Base-by-base conservation (phyloP, 2,113 vertebrate species). In the Rhabdomys dilectus region DNA sequence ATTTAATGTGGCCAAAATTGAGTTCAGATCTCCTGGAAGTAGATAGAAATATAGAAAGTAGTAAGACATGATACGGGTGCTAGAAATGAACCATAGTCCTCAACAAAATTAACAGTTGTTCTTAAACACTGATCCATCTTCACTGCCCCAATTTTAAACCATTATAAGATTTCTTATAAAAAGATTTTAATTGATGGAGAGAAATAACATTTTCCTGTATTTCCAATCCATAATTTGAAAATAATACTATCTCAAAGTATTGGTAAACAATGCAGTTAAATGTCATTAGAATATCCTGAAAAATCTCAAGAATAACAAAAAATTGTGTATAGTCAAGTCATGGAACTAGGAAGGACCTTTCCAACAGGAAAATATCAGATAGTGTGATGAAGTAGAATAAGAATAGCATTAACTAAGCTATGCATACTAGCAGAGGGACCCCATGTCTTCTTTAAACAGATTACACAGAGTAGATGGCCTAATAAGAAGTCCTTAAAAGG, bases 211-310 rank as follows among this genome's bases (percentile, higher is more conserved):
- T 22, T 60, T 13, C 80, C 1, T 90, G 22, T 12, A n/a, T 68
- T 76, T 53, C 2, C 0, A 84, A n/a, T 6, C 36, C 11, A 66
- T 88, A 60, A 78, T 26, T 22, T 51, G 89, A 77, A 91, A 91
- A 9, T 0, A 0, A 7, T 60, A 1, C 4, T 81, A 3, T 70
- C 42, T 64, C 34, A 78, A 87, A 81, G 73, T 72, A 0, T 0
- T 92, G 13, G 4, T 26, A 5, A 81, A 22, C 16, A 66, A 12
- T 48, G 34, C 19, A 7, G 22, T 48, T 10, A 48, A 1, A 89
- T 31, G 13, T 78, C 36, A 68, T 12, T 58, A 22, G 42, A 75
- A 88, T 60, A 13, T 4, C 15, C 66, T 70, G 16, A 9, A 2
- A 2, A 51, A 51, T 78, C 31, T 86, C 48, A 87, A 93, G 1